phyloP scores from a whole-genome alignment of 2,797 vertebrate species.

The Aphelocoma californica region DNA sequence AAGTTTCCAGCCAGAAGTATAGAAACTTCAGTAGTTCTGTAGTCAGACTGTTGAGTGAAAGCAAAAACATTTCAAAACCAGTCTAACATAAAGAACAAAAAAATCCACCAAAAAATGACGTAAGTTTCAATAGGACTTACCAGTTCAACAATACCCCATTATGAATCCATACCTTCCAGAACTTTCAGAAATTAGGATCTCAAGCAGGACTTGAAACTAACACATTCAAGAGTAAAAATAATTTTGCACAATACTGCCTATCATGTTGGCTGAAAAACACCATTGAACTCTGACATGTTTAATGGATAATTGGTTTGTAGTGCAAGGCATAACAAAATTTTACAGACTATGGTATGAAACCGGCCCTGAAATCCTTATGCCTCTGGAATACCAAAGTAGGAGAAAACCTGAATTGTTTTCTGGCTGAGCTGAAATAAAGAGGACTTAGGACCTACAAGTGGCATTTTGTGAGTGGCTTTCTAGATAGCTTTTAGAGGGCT shows the following conservation, averaged over 20 bases:
- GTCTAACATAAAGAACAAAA: neutral
- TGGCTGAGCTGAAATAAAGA: neutral
- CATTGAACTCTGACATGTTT: neutral
- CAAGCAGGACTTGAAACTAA: neutral
- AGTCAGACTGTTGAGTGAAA: neutral
- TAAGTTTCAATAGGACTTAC: neutral
- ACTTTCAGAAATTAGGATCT: neutral
- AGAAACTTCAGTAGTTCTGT: neutral
- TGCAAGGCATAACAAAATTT: neutral
- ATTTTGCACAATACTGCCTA: neutral
- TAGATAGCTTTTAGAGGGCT: neutral
- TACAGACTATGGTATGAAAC: neutral
- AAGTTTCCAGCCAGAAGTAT: neutral
- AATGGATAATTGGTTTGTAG: neutral
- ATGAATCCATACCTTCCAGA: neutral
- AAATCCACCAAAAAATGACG: neutral
- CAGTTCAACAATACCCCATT: neutral
- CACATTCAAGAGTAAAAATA: neutral
- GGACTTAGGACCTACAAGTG: neutral
- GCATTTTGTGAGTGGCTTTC: neutral
- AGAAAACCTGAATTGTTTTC: neutral
- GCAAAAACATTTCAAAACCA: neutral
- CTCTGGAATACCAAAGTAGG: neutral
- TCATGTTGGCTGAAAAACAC: neutral
- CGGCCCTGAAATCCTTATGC: neutral